A percentile compares a stretch with the other conserved stretches of the same genome.
Evolutionary conservation across 2,888 invertebrate species (phyloP).

Genomic region (Erebia epiphron): DNA sequence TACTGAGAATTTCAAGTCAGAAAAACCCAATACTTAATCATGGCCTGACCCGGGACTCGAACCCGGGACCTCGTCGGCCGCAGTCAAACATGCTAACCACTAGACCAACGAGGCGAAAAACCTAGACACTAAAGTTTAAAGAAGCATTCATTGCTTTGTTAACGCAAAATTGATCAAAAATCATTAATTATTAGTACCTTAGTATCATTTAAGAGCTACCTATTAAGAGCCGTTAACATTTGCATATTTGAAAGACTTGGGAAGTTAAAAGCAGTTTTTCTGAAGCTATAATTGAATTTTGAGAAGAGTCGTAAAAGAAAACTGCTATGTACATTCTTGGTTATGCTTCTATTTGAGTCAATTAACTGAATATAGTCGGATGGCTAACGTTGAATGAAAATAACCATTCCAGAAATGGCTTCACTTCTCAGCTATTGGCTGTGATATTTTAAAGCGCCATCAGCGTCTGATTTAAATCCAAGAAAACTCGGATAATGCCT

Average conservation of each 20-base stretch:
- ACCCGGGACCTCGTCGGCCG: no score
- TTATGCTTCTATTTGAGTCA: conserved; percentile 2
- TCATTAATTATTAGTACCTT: not conserved
- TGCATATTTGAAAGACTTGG: no score
- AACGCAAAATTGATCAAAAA: not conserved
- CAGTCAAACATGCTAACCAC: no score
- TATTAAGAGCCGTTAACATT: conserved; percentile 17
- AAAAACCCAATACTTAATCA: no score
- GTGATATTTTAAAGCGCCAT: not conserved
- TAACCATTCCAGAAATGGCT: not conserved
- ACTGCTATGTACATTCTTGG: not conserved
- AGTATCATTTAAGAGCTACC: not conserved
- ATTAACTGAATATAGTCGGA: conserved; percentile 5
- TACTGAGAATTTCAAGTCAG: no score
- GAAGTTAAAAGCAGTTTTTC: conserved; percentile 16
- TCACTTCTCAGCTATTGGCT: not conserved
- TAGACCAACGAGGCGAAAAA: no score
- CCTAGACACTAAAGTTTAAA: no score
- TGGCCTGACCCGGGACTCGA: no score
- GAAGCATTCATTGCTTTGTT: no score
- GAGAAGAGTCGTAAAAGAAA: conserved; percentile 21
- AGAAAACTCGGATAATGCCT: not conserved
- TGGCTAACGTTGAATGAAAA: not conserved
- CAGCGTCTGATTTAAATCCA: not conserved
- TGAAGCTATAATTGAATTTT: conserved; percentile 21